Evolutionary conservation across 2,113 vertebrate genomes (phyloP).

Genomic region (Dasyurus viverrinus): DNA sequence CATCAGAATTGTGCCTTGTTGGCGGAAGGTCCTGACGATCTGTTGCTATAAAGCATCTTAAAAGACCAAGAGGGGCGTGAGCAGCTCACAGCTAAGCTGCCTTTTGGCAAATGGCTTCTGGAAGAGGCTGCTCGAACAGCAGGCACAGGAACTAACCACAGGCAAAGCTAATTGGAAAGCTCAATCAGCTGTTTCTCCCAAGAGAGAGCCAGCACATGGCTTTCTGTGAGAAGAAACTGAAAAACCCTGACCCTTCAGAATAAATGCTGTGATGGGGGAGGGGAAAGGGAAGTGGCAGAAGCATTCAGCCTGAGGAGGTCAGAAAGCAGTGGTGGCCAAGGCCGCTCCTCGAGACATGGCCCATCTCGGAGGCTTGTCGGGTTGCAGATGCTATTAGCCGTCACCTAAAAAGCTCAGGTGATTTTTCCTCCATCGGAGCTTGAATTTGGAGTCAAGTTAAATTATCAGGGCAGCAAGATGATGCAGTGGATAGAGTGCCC

Average conservation of each 20-base stretch:
- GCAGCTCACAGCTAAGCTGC: background rate
- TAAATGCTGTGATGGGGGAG: background rate
- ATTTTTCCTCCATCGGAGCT: background rate
- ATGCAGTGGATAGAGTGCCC: no score
- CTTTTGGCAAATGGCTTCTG: background rate
- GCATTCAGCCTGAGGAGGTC: background rate
- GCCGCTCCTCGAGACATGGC: background rate
- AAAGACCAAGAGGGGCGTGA: background rate
- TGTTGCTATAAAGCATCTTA: background rate
- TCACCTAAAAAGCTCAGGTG: background rate
- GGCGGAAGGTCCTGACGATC: background rate
- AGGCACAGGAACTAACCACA: background rate
- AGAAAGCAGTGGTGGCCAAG: background rate
- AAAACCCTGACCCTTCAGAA: background rate
- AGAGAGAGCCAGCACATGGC: background rate
- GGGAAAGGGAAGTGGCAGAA: background rate
- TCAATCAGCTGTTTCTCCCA: background rate
- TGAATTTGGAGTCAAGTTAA: background rate
- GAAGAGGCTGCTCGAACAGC: background rate
- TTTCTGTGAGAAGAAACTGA: background rate
- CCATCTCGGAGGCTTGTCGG: background rate
- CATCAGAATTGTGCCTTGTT: background rate
- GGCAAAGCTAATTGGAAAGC: background rate
- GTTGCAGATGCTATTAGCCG: background rate
- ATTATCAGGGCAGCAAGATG: no score